These are phyloP conservation scores for Eubasilissa regina DNA, from an alignment of 1,140 invertebrate species.

Conservation along the genomic window DNA sequence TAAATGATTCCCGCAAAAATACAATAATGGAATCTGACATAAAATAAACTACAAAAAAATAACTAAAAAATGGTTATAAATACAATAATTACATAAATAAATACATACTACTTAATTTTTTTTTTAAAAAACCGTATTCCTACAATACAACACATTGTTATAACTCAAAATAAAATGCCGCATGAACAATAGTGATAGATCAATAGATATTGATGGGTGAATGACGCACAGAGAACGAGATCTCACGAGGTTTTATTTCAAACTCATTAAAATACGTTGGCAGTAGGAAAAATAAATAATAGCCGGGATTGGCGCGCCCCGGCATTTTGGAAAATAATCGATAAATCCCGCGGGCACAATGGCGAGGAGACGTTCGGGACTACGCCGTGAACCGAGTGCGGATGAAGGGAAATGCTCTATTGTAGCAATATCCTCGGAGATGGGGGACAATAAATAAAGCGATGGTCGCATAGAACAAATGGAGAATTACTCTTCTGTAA, in stretches of 20 bases:
- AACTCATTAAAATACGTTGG: conserved; percentile 49
- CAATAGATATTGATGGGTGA: conserved; percentile 42
- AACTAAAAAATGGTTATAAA: no score
- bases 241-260: conserved; percentile 44
- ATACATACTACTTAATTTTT: no score
- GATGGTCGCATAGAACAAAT: conserved; percentile 37
- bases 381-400: neutral
- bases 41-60: no score
- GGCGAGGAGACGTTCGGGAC: neutral
- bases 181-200: conserved; percentile 5
- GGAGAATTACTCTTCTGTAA: conserved; percentile 23
- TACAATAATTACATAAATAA: neutral
- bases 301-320: conserved; percentile 38
- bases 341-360: conserved; percentile 47
- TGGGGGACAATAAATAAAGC: conserved; percentile 30
- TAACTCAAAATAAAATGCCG: conserved; percentile 1
- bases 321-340: conserved; percentile 43
- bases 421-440: neutral
- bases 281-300: conserved; percentile 29
- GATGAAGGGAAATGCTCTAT: conserved; percentile 12
- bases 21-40: no score
- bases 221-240: conserved; percentile 23
- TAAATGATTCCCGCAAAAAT: no score
- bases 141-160: conserved; percentile 9
- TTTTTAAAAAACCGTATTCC: conserved; percentile 29